Base-by-base conservation (phyloP, 2,888 invertebrate species). In the Anthrax anthrax region DNA sequence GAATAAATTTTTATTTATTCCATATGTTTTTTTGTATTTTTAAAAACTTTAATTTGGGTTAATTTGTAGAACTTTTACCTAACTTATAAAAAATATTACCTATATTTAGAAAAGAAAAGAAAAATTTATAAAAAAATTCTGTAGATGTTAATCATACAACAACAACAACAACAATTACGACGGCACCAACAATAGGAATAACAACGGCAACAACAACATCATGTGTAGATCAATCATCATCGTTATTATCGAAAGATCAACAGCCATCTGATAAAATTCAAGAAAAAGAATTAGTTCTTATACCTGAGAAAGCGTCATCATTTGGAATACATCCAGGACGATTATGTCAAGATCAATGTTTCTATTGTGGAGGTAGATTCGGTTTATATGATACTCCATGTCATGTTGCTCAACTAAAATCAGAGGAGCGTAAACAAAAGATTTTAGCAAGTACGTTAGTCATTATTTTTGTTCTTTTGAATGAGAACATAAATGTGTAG, bases 281-380 rank as follows among this genome's bases (percentile, higher is more conserved):
- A 43, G 66, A 65, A 44, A 67, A 65, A 51, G 65, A 66, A 53
- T 58, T 63, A 55, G 75, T 88, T 57, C 83, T 88, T 47, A 87
- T 89, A 55, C 88, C 88, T 2, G 87, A 89, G 68, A 88, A 88
- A 66, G 86, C 86, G 1, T 85, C 86, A 10, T 87, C 87, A 0
- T 88, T 88, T 65, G 84, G 84, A 58, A 85, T 88, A 57, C 88
- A 88, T 67, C 87, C 87, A 0, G 86, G 80, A 0, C 69, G 87
- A 12, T 67, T 86, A 43, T 89, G 88, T 61, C 80, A 81, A 62
- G 87, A 88, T 67, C 86, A 87, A 57, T 89, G 89, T 60, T 83
- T 81, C 59, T 87, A 87, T 63, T 89, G 89, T 60, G 85, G 85
- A 47, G 87, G 87, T 12, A 88, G 86, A 65, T 89, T 89, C 57